Percentiles rank a stretch among this genome's conserved stretches.
These are phyloP conservation scores for Piaya cayana DNA, from an alignment of 2,113 vertebrate species.

Conservation along the genomic window DNA sequence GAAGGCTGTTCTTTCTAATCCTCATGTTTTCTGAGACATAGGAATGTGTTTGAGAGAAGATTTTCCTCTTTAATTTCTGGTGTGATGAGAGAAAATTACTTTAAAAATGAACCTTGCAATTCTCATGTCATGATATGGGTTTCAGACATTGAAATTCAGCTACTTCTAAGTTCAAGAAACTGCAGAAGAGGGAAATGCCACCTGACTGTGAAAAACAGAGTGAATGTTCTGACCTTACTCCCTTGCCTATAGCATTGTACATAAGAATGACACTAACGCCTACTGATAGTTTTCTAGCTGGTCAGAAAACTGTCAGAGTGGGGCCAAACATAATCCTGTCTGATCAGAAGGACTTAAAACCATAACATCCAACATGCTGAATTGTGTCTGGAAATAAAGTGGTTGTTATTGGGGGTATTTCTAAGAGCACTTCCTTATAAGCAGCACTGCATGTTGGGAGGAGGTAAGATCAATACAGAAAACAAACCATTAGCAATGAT, in stretches of 20 bases:
- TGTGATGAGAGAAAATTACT: not conserved
- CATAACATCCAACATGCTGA: accelerated
- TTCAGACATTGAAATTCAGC: not conserved
- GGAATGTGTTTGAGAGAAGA: not conserved
- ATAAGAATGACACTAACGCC: not conserved
- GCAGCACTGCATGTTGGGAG: not conserved
- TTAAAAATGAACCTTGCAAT: not conserved
- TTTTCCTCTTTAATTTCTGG: not conserved
- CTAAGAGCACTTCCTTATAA: not conserved
- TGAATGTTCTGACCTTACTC: not conserved
- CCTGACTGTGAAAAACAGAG: not conserved
- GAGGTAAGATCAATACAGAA: not conserved
- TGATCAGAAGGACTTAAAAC: not conserved
- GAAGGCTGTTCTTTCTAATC: not conserved
- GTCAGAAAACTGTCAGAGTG: not conserved
- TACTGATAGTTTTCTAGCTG: not conserved
- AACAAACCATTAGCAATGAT: constrained; percentile 27
- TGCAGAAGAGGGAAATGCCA: not conserved
- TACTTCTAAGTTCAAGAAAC: not conserved
- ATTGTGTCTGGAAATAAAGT: not conserved
- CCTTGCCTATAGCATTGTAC: not conserved
- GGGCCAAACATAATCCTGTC: not conserved
- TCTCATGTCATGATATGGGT: not conserved
- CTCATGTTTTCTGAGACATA: not conserved
- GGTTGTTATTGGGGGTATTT: not conserved